These are phyloP conservation scores for Parauchenoglanis punctatus DNA, from an alignment of 2,797 vertebrate genomes.

Conservation along the genomic window DNA sequence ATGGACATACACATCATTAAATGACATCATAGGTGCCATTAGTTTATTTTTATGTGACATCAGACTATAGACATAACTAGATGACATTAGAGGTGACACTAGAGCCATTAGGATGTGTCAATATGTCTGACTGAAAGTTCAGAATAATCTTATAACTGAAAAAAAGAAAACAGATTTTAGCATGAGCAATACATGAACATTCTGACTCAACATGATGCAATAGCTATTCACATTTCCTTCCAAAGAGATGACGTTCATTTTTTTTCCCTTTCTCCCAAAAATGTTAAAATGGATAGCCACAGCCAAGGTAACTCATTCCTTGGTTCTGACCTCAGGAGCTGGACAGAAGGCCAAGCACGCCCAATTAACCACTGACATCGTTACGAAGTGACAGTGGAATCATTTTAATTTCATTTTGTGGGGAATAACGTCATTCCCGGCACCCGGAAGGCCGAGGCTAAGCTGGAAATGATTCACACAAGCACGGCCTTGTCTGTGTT, in stretches of 20 bases:
- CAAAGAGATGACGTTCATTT: not conserved
- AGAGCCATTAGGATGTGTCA: not conserved
- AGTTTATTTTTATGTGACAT: not conserved
- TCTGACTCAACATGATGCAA: not conserved
- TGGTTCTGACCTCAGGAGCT: conserved; percentile 7
- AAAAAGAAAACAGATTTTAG: not conserved
- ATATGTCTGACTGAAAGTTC: not conserved
- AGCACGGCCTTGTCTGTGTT: not conserved
- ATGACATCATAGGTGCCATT: not conserved
- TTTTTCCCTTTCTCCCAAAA: not conserved
- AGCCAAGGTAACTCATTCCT: not conserved
- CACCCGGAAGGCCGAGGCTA: not conserved
- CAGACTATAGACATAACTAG: too few relatives aligned
- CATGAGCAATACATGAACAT: not conserved
- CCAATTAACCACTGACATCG: conserved; percentile 7
- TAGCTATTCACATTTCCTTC: not conserved
- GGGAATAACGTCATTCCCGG: conserved; percentile 7
- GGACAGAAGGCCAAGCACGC: not conserved
- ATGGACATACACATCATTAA: not conserved
- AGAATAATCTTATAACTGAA: not conserved
- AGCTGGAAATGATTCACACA: not conserved
- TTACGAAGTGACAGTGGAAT: conserved; percentile 7
- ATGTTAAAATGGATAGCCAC: not conserved
- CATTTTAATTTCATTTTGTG: not conserved
- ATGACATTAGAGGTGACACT: too few relatives aligned